phyloP scores from a whole-genome alignment of 2,888 invertebrate genomes.

The Tinea pellionella region DNA sequence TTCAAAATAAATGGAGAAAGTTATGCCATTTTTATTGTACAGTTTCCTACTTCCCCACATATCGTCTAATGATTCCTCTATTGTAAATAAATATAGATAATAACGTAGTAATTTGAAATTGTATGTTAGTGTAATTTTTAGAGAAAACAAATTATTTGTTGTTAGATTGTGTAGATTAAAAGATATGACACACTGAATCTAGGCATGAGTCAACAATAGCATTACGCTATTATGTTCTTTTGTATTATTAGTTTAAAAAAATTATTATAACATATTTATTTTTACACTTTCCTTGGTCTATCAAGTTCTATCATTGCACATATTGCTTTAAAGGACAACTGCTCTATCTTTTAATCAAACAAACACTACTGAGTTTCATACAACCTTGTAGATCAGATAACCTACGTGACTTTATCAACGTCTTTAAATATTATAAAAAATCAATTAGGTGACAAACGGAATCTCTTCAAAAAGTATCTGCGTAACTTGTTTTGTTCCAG shows the following conservation, averaged over 20 bases:
- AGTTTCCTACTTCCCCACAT: slow-evolving; percentile 43
- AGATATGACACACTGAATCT: neutral
- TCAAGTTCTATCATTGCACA: neutral
- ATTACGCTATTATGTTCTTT: neutral
- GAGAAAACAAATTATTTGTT: neutral
- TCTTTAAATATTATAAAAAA: neutral
- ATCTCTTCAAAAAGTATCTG: neutral
- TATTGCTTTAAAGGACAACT: neutral
- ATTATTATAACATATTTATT: no score
- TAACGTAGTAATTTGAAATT: slow-evolving; percentile 1
- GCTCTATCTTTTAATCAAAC: neutral
- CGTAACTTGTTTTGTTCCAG: slow-evolving; percentile 14
- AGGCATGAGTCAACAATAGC: neutral
- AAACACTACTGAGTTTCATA: neutral
- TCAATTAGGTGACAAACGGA: neutral
- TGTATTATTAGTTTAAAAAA: neutral
- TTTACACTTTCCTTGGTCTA: neutral
- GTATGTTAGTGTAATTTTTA: neutral
- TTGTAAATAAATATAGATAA: slow-evolving; percentile 11
- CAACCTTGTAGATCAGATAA: neutral
- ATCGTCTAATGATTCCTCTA: slow-evolving; percentile 11
- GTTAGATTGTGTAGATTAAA: neutral
- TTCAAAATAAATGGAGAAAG: slow-evolving; percentile 62
- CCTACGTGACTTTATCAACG: neutral
- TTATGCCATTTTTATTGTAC: slow-evolving; percentile 39